Evolutionary conservation across 2,888 invertebrate genomes (phyloP), one percentile per base, ranked within the genome.

Genomic region (Cecidostiba fungosa): DNA sequence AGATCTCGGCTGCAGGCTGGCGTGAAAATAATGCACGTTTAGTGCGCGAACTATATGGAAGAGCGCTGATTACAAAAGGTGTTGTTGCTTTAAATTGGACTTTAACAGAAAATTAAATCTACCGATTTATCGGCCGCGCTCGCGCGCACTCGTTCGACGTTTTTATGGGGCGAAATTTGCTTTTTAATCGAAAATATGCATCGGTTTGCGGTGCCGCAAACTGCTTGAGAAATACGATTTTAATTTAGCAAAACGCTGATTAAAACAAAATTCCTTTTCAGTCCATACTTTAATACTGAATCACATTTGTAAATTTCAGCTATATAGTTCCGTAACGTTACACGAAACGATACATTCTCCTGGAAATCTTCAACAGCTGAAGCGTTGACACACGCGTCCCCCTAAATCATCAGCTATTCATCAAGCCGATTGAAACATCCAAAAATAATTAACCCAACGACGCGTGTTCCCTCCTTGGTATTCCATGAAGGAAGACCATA

Each of bases 81-180:
- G 36, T 72, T 72, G 43, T 72, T 14, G 66, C 66, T 66, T 43
- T 43, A 78, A 69, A 70, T 76, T 76, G 66, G 50, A 76, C 50
- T 82, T 79, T 54, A 82, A 77, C 70, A 70, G 77, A 77, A 82
- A 82, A 82, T 82, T 69, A 82, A 70, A 82, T 82, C 82, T 69
- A 12, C 19, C n/a, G 14, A 77, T 54, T 76, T 69, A 70, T 66
- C 39, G 26, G 4, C 12, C 26, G 26, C 10, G 62, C 62, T 23
- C 26, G n/a, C n/a, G 54, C 54, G 23, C 39, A 39, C 39, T 39
- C 54, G n/a, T 23, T 66, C 66, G 66, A 29, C 29, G 3, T 66
- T n/a, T 26, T 47, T 26, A 73, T n/a, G 72, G n/a, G 72, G 1
- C 43, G 23, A 39, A 66, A 66, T 66, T 66, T 29, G 14, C 29